Percentiles rank a stretch among this genome's conserved stretches.
phyloP scores from a whole-genome alignment of 2,797 vertebrate genomes.

The Pelochelys cantorii region DNA sequence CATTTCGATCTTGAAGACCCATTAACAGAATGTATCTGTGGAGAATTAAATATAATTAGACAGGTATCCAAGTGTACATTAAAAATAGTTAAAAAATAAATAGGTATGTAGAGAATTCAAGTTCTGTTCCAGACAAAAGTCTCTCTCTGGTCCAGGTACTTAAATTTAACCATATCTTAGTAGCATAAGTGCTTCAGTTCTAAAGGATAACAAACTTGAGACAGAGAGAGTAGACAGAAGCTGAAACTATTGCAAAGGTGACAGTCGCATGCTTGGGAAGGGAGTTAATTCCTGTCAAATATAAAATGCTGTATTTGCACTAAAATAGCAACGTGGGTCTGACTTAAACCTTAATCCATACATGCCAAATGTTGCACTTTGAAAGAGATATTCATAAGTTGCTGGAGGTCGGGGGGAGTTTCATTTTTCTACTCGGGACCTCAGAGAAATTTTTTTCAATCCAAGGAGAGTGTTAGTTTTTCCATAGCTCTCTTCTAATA shows the following conservation, averaged over 20 bases:
- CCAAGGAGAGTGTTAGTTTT: not conserved
- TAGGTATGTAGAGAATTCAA: slow-evolving; percentile 30
- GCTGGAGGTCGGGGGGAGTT: not conserved
- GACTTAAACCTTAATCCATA: not conserved
- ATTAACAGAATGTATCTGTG: slow-evolving; percentile 95
- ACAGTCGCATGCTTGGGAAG: not conserved
- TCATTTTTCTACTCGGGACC: not conserved
- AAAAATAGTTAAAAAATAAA: slow-evolving; percentile 7
- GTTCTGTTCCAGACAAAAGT: not conserved
- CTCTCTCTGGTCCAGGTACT: slow-evolving; percentile 1
- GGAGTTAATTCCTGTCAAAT: not conserved
- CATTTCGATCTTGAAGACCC: slow-evolving; percentile 95
- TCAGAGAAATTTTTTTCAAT: not conserved
- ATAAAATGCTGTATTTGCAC: not conserved
- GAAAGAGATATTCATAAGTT: not conserved
- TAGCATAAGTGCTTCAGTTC: not conserved
- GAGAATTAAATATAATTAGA: slow-evolving; percentile 69
- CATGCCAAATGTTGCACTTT: not conserved
- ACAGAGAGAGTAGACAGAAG: slow-evolving; percentile 1
- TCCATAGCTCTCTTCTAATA: not conserved
- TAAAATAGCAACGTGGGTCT: not conserved
- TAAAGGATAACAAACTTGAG: slow-evolving; percentile 9
- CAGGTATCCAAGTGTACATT: not conserved
- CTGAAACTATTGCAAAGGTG: slow-evolving; percentile 16
- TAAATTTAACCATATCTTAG: not conserved